These are phyloP conservation scores for Protomyctophum bolini DNA, from an alignment of 2,113 vertebrate genomes.

Conservation along the genomic window DNA sequence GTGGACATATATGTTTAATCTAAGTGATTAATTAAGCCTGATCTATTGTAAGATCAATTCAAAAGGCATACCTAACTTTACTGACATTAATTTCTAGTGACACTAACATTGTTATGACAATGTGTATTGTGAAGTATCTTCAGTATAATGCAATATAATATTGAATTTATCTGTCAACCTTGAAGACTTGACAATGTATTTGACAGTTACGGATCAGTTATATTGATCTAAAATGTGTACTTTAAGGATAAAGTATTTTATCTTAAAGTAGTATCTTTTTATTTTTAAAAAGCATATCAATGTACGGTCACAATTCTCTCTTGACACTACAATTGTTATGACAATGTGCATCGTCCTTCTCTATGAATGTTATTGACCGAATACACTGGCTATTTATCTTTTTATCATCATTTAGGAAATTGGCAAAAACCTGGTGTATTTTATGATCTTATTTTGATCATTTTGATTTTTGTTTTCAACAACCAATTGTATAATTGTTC, in stretches of 20 bases:
- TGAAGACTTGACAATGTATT: too few relatives aligned
- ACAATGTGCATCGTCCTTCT: background rate
- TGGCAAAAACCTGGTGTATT: background rate
- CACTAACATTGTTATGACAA: too few relatives aligned
- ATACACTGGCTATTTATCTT: constrained; percentile 1
- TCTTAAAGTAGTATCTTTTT: background rate
- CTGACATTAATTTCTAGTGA: too few relatives aligned
- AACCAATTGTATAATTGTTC: background rate
- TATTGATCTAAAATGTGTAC: too few relatives aligned
- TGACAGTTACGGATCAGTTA: too few relatives aligned
- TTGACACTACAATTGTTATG: background rate
- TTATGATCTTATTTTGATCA: constrained; percentile 1
- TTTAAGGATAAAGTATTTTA: too few relatives aligned
- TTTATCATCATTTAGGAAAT: background rate
- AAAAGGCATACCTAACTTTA: background rate
- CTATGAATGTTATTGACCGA: constrained; percentile 1
- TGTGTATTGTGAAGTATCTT: too few relatives aligned
- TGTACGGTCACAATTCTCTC: background rate
- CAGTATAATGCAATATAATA: too few relatives aligned
- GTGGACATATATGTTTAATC: background rate
- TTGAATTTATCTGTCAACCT: too few relatives aligned
- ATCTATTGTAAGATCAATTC: constrained; percentile 28
- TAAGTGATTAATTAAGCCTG: background rate
- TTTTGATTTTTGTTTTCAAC: background rate
- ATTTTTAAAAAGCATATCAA: background rate